A percentile compares a stretch with the other conserved stretches of the same genome.
These are phyloP conservation scores for Ailurus styani DNA, from an alignment of 2,113 vertebrate species.

Conservation along the genomic window DNA sequence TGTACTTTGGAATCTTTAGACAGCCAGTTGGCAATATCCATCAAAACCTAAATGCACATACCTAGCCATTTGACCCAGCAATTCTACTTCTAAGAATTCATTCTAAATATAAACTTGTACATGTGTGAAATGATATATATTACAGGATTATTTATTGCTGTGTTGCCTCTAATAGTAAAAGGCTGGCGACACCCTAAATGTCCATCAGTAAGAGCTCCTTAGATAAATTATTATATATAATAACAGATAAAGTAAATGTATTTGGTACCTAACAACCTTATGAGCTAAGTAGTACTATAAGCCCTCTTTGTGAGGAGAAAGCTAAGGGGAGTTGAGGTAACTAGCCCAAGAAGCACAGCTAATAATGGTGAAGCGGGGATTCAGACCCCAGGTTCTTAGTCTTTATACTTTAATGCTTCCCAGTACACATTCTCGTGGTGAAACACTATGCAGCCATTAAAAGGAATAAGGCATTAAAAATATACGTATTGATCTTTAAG, in stretches of 20 bases:
- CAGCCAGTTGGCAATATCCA: background rate
- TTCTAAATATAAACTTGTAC: constrained; percentile 41
- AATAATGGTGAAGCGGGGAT: background rate
- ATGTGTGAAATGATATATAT: background rate
- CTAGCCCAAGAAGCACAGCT: background rate
- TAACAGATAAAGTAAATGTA: background rate
- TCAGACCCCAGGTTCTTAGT: background rate
- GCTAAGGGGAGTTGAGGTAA: background rate
- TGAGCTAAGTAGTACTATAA: background rate
- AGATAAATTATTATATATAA: background rate
- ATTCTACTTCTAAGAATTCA: constrained; percentile 40
- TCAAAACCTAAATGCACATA: background rate
- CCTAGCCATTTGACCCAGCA: background rate
- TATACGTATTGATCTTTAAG: background rate
- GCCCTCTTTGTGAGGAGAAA: background rate
- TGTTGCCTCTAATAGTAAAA: background rate
- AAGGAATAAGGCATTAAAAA: background rate
- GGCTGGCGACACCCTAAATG: background rate
- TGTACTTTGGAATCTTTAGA: background rate
- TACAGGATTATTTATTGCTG: background rate
- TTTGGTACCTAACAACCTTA: background rate
- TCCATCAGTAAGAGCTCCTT: background rate
- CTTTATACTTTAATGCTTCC: background rate
- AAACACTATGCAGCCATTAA: background rate
- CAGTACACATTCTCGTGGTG: background rate